Conservation (phyloP, 1,140 invertebrate genomes). For the Whitmania pigra region DNA sequence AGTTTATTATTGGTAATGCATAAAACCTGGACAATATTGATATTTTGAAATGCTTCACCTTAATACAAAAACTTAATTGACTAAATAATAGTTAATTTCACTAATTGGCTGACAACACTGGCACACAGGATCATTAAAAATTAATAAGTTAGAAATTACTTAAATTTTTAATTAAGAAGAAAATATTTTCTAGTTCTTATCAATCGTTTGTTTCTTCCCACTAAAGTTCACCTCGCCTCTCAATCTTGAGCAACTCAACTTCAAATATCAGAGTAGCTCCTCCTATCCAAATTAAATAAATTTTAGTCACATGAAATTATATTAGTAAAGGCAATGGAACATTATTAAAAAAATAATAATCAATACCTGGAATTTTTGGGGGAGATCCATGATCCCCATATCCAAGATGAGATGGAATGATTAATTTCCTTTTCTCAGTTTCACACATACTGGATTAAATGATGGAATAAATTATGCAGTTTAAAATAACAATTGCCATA, state of each 20-base stretch:
- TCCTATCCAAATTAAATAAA: conserved; percentile 36
- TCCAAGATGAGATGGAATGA: conserved; percentile 68
- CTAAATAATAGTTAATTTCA: no score
- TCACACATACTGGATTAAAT: conserved; percentile 57
- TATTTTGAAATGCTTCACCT: no score
- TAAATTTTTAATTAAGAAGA: not conserved
- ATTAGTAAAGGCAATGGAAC: no score
- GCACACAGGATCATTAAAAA: no score
- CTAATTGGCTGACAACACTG: no score
- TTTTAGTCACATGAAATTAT: not conserved
- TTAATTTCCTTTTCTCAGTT: conserved; percentile 67
- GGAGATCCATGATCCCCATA: conserved; percentile 65
- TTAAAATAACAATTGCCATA: not conserved
- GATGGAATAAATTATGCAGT: not conserved
- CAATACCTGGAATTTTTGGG: conserved; percentile 59
- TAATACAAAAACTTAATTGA: no score
- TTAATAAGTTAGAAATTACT: no score
- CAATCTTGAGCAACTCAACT: conserved; percentile 68
- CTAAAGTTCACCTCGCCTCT: conserved; percentile 50
- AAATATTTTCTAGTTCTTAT: not conserved
- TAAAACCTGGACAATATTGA: no score
- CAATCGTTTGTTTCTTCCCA: not conserved
- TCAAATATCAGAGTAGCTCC: conserved; percentile 68
- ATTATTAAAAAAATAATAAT: not conserved
- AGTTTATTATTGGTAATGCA: no score